A percentile compares a stretch with the other conserved stretches of the same genome.
Evolutionary conservation across 2,888 invertebrate genomes (phyloP).

Genomic region (Brassicogethes aeneus): DNA sequence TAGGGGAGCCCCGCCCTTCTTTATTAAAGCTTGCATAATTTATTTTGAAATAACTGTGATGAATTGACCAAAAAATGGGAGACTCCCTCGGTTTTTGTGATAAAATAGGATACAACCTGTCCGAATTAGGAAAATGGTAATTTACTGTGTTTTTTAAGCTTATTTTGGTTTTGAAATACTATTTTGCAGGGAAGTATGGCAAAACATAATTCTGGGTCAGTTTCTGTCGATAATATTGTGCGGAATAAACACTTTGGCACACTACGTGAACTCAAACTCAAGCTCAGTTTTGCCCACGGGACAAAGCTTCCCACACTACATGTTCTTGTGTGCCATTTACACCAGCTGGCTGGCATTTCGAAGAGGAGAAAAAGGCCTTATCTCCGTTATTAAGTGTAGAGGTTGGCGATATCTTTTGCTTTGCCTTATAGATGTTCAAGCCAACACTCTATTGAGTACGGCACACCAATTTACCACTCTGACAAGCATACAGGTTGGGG

Average conservation of each 20-base stretch:
- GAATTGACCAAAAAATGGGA: constrained; percentile 25
- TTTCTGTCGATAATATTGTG: constrained; percentile 67
- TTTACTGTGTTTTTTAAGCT: constrained; percentile 19
- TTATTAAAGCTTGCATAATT: constrained; percentile 12
- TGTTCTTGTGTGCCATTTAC: constrained; percentile 66
- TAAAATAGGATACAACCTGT: constrained; percentile 57
- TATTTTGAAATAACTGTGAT: constrained; percentile 16
- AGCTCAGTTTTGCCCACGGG: constrained; percentile 69
- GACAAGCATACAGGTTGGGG: constrained; percentile 58
- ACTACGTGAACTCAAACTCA: constrained; percentile 54
- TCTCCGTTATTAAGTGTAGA: constrained; percentile 55
- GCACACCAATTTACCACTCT: constrained; percentile 70
- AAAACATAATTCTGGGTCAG: constrained; percentile 65
- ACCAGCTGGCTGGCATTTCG: constrained; percentile 67
- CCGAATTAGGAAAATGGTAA: constrained; percentile 62
- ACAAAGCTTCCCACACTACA: constrained; percentile 73
- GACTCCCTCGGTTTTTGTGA: constrained; percentile 49
- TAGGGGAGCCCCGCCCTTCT: constrained; percentile 27
- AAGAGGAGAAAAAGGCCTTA: constrained; percentile 50
- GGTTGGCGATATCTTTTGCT: constrained; percentile 72
- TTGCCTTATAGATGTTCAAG: constrained; percentile 77
- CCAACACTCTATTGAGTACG: constrained; percentile 71
- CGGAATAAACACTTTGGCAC: constrained; percentile 66
- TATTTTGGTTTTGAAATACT: constrained; percentile 14
- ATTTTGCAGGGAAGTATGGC: constrained; percentile 57